phyloP scores from a whole-genome alignment of 1,140 invertebrate species.

The Caenorhabditis tropicalis region DNA sequence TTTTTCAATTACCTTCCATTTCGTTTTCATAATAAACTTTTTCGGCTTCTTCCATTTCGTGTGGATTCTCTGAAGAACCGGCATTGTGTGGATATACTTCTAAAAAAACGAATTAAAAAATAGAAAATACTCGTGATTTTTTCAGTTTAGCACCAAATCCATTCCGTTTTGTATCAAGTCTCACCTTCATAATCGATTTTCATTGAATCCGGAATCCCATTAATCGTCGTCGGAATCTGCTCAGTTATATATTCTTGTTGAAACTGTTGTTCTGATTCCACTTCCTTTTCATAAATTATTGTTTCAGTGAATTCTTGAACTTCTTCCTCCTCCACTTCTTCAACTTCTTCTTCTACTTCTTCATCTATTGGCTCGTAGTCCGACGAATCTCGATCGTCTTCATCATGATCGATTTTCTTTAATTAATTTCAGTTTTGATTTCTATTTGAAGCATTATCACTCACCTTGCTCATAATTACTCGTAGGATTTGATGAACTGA shows the following conservation, averaged over 20 bases:
- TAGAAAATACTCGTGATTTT: neutral
- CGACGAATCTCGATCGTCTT: neutral
- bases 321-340: no score
- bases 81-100: constrained; percentile 2
- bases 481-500: no score
- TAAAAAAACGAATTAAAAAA: neutral
- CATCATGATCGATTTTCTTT: constrained; percentile 19
- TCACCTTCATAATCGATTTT: constrained; percentile 22
- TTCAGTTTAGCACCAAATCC: neutral
- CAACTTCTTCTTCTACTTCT: neutral
- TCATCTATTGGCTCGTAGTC: constrained; percentile 21
- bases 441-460: no score
- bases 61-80: neutral
- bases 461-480: neutral
- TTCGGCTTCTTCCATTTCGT: neutral
- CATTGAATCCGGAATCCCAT: neutral
- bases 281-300: neutral
- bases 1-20: neutral
- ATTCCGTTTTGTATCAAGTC: no score
- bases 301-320: neutral
- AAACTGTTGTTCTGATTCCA: neutral
- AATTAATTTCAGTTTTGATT: neutral
- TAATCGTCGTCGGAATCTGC: neutral
- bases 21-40: constrained; percentile 30
- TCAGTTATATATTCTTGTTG: neutral